Conservation (phyloP, 2,888 invertebrate genomes). For the Mimas tiliae region DNA sequence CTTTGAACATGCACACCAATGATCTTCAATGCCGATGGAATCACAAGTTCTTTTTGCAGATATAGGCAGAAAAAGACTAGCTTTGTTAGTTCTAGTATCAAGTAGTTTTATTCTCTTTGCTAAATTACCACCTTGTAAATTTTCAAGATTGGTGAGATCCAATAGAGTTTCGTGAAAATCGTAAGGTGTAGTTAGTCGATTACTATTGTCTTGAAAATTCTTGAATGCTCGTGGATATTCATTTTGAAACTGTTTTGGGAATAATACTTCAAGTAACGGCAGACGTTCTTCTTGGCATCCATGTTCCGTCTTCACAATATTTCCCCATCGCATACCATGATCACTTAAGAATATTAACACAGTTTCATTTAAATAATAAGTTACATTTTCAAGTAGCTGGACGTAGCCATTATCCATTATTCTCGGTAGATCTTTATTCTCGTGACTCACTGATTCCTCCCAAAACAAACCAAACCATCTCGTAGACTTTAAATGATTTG, state of each 20-base stretch:
- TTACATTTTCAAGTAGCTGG: conserved; percentile 80
- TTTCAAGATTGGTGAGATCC: conserved; percentile 84
- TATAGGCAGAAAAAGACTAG: conserved; percentile 90
- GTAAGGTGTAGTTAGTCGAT: conserved; percentile 88
- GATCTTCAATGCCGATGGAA: conserved; percentile 88
- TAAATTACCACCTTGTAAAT: conserved; percentile 47
- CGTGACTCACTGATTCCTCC: conserved; percentile 92
- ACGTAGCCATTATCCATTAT: conserved; percentile 87
- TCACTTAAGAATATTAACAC: conserved; percentile 92
- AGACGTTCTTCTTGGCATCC: conserved; percentile 93
- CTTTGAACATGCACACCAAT: conserved; percentile 94
- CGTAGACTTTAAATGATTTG: conserved; percentile 77
- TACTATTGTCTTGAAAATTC: conserved; percentile 87
- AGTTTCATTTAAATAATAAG: conserved; percentile 85
- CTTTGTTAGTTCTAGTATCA: conserved; percentile 71
- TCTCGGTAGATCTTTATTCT: conserved; percentile 89
- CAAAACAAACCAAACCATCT: conserved; percentile 92
- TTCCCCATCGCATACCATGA: conserved; percentile 94
- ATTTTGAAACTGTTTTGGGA: conserved; percentile 88
- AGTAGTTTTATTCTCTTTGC: conserved; percentile 49
- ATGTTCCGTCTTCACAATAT: conserved; percentile 90
- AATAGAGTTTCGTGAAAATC: conserved; percentile 91
- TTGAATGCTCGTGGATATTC: conserved; percentile 84
- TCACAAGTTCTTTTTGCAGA: conserved; percentile 88
- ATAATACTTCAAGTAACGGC: conserved; percentile 89